Base-by-base conservation (phyloP, 2,888 invertebrate species). In the Orchestes rusci region DNA sequence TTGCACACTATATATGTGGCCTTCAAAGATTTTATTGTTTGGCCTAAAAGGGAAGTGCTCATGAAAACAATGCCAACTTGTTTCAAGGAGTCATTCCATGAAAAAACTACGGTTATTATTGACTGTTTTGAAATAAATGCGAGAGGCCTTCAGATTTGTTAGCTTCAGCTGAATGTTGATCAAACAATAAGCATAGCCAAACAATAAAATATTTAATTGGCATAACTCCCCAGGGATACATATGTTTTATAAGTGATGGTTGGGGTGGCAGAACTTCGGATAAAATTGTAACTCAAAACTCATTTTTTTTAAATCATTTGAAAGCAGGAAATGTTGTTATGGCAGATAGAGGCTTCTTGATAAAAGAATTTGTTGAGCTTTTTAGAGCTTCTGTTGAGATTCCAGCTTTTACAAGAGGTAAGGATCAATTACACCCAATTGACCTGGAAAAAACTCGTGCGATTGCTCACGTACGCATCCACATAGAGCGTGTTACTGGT, bases 381-480 rank as follows among this genome's bases (percentile, higher is more conserved):
- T 44, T 43, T 27, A 16, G 39, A n/a, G 55, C 48, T 2, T 20
- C 38, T 29, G 42, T 53, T n/a, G 19, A 42, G 28, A 45, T 49
- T 5, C 51, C 50, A 15, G 50, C 51, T 3, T 53, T 54, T 39
- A 51, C 49, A 2, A 50, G 48, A 41, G 53, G 51, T n/a, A 23
- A 23, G 8, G 8, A 31, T 16, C 53, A 56, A 29, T 36, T 56
- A 20, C 42, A 51, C 39, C 45, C 42, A 16, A 8, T 44, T 13
- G 52, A 53, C 19, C n/a, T 54, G 13, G 55, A 54, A 41, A 27
- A 39, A 18, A 53, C 55, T 2, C 34, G 51, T 35, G 16, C 16
- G 23, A 45, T 54, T 16, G 55, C 53, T 4, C 31, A 50, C 44
- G 52, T 54, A n/a, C 28, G 54, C 16, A 52, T 54, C n/a, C 47